Evolutionary conservation across 2,113 vertebrate genomes (phyloP), one percentile per base, ranked within the genome.

Genomic region (Axis porcinus): DNA sequence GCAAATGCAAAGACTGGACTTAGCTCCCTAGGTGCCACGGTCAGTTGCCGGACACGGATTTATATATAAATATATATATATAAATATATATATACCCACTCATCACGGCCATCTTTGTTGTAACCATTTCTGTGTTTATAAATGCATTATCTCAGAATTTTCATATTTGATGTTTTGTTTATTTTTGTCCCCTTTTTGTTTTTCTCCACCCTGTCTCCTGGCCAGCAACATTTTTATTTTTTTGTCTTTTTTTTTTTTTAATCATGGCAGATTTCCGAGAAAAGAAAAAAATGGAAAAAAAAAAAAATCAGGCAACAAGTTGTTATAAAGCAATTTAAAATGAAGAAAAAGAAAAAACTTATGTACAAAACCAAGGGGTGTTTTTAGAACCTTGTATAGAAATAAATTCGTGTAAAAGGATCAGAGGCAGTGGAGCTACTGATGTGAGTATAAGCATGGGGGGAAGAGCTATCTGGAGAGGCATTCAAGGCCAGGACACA

Each of bases 121-220:
- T 99, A 99, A 99, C 98, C 98, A 98, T 99, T 99, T 99, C 98
- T 99, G 98, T 99, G 99, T 99, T 99, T 99, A 99, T 99, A 99
- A 99, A 99, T 98, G 98, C 98, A 99, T 99, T 99, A 99, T 99
- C 98, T 98, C 99, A 96, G 96, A 99, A 98, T 98, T 99, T 99
- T 99, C 98, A 99, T 98, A 99, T 98, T 99, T 98, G 98, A 99
- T 98, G 98, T 98, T 98, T 98, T 74, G 60, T 94, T 94, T 92
- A 58, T 94, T 78, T 97, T 97, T 97, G 91, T 89, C 97, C 87
- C 93, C 10, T 40, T 86, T 96, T 95, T 92, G 52, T 91, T 96
- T 89, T 76, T 14, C 60, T 86, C n/a, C 83, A 89, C 96, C 79
- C 76, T 93, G 89, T 98, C 91, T 60, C 97, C 97, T 98, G 97